A percentile compares a stretch with the other conserved stretches of the same genome.
Evolutionary conservation across 2,113 vertebrate species (phyloP).

Genomic region (Rhabdomys dilectus): DNA sequence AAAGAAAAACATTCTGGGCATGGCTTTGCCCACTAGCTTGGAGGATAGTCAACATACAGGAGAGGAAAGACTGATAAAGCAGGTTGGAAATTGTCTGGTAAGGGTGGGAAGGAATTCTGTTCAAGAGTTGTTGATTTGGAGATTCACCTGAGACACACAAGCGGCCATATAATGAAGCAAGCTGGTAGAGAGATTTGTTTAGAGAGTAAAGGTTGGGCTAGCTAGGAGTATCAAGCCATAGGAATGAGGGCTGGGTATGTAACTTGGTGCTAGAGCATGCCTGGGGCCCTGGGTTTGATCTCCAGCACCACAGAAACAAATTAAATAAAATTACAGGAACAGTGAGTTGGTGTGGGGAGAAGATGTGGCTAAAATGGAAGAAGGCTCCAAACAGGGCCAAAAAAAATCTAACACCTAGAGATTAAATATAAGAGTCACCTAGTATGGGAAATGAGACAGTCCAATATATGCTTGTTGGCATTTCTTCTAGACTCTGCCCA

Average conservation of each 20-base stretch:
- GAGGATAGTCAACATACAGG: background rate
- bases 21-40: background rate
- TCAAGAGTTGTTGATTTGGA: background rate
- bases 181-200: background rate
- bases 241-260: background rate
- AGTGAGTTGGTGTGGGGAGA: background rate
- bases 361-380: background rate
- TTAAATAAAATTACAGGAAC: background rate
- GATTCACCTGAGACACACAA: background rate
- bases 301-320: background rate
- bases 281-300: background rate
- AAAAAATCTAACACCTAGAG: background rate
- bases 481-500: no score
- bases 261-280: background rate
- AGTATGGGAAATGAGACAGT: background rate
- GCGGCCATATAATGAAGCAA: background rate
- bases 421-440: background rate
- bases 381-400: background rate
- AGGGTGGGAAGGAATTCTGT: background rate
- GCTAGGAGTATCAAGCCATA: background rate
- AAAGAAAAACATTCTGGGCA: background rate
- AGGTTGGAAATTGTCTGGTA: background rate
- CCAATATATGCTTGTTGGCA: background rate
- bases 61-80: background rate
- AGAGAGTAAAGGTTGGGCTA: background rate